Conservation (phyloP, 2,797 vertebrate genomes). For the Spatula versicolor region DNA sequence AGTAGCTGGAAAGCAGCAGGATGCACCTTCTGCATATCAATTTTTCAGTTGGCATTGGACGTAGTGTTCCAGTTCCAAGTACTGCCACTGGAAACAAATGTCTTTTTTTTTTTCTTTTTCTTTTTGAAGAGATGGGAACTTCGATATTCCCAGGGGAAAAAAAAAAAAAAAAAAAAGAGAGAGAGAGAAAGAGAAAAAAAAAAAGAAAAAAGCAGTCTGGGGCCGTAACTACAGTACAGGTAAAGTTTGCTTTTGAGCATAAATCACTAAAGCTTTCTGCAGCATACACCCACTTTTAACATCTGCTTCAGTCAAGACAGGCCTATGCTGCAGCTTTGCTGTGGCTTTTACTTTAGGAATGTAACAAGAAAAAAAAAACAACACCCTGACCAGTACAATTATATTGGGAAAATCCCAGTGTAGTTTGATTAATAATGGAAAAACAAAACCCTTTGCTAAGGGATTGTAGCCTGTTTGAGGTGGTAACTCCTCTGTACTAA, state of each 20-base stretch:
- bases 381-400: not conserved
- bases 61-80: conserved; percentile 59
- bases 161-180: not conserved
- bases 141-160: conserved; percentile 50
- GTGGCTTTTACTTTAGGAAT: not conserved
- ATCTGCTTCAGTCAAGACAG: not conserved
- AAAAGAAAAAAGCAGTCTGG: rapidly evolving
- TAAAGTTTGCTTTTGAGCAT: conserved; percentile 32
- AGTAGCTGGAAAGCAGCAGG: conserved; percentile 24
- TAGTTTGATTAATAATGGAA: not conserved
- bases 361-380: not conserved
- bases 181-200: no score
- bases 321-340: not conserved
- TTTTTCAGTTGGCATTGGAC: conserved; percentile 46
- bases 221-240: conserved; percentile 27
- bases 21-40: conserved; percentile 65
- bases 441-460: not conserved
- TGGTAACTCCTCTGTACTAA: not conserved
- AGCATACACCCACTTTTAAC: not conserved
- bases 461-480: not conserved
- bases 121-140: conserved; percentile 56
- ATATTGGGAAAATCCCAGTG: not conserved
- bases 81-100: conserved; percentile 60
- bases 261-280: conserved; percentile 31
- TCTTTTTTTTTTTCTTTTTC: not conserved